These are phyloP conservation scores for Branchipolynoe longqiensis DNA, from an alignment of 2,888 invertebrate genomes.

Conservation along the genomic window DNA sequence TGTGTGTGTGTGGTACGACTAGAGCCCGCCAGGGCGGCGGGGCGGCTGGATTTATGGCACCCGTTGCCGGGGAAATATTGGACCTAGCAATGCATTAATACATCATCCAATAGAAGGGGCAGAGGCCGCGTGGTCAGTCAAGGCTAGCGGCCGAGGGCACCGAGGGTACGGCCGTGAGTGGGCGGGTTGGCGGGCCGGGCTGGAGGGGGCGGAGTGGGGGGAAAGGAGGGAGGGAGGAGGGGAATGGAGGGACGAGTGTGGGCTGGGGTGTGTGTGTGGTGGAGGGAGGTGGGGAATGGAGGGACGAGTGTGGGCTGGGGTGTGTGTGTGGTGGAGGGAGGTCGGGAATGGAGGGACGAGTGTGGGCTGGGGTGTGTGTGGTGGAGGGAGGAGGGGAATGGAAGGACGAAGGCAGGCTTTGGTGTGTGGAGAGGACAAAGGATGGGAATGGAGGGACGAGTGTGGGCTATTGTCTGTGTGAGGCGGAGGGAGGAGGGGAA, in stretches of 20 bases:
- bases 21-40: too few relatives aligned
- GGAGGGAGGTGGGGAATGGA: background rate
- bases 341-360: too few relatives aligned
- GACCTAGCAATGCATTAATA: constrained; percentile 48
- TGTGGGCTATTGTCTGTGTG: background rate
- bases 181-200: background rate
- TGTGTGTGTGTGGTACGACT: too few relatives aligned
- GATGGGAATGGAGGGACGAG: background rate
- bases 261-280: background rate
- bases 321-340: background rate
- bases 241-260: background rate
- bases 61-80: constrained; percentile 34
- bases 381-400: background rate
- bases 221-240: background rate
- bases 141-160: constrained; percentile 11
- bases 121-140: constrained; percentile 6
- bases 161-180: too few relatives aligned
- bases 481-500: background rate
- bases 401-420: too few relatives aligned
- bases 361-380: background rate
- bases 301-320: background rate
- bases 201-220: background rate
- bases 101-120: constrained; percentile 34
- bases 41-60: constrained; percentile 34
- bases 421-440: background rate